A percentile compares a stretch with the other conserved stretches of the same genome.
Evolutionary conservation across 2,888 invertebrate species (phyloP).

Genomic region (Chromoteleia sp.): DNA sequence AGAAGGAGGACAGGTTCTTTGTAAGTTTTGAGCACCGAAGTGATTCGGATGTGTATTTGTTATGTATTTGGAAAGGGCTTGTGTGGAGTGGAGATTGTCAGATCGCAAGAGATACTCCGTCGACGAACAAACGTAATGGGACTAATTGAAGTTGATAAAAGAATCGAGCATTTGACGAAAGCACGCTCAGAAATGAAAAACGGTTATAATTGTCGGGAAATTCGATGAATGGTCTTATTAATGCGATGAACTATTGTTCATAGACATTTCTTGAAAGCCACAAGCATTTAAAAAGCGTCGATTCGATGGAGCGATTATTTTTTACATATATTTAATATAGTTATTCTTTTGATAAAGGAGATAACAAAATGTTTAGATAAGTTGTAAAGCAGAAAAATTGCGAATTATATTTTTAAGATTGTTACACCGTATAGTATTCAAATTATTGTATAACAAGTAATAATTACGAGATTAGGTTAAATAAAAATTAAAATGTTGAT

Average conservation of each 20-base stretch:
- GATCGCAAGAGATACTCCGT: constrained; percentile 20
- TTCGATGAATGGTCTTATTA: constrained; percentile 5
- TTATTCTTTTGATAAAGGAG: too few relatives aligned
- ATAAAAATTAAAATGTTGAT: too few relatives aligned
- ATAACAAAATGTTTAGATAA: too few relatives aligned
- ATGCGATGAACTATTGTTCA: not conserved
- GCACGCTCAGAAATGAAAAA: constrained; percentile 15
- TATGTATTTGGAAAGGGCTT: constrained; percentile 34
- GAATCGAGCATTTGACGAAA: constrained; percentile 11
- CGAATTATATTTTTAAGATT: too few relatives aligned
- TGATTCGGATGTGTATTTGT: constrained; percentile 34
- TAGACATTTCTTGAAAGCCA: too few relatives aligned
- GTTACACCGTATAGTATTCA: too few relatives aligned
- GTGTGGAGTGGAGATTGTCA: constrained; percentile 13
- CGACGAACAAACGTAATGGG: constrained; percentile 30
- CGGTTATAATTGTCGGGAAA: constrained; percentile 1
- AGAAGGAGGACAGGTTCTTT: constrained; percentile 16
- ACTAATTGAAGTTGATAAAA: constrained; percentile 33
- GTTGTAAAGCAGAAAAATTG: too few relatives aligned
- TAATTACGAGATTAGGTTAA: too few relatives aligned
- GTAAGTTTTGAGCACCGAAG: constrained; percentile 21
- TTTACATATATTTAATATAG: too few relatives aligned
- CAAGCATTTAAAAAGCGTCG: too few relatives aligned
- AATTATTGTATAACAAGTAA: too few relatives aligned
- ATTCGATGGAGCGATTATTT: too few relatives aligned